phyloP scores from a whole-genome alignment of 1,140 invertebrate species.

The Lamellibrachia luymesi region DNA sequence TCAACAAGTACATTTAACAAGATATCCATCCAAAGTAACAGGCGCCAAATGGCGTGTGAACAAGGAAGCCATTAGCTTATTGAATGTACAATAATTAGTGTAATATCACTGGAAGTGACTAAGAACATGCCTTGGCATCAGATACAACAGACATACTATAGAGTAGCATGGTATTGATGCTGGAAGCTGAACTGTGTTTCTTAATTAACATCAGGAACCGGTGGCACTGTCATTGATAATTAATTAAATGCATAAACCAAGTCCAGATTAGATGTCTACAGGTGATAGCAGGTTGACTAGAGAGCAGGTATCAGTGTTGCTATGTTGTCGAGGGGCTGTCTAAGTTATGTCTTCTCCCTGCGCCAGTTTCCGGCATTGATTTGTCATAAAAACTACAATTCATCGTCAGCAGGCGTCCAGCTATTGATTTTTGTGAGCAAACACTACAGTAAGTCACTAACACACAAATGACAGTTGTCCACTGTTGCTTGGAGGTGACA shows the following conservation, averaged over 20 bases:
- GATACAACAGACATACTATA: not conserved
- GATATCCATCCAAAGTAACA: no score
- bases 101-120: not conserved
- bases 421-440: constrained; percentile 5
- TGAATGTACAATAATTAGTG: not conserved
- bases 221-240: not conserved
- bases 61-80: no score
- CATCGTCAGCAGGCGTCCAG: not conserved
- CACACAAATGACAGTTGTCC: not conserved
- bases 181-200: not conserved
- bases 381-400: constrained; percentile 1
- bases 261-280: not conserved
- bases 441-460: not conserved
- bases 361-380: not conserved
- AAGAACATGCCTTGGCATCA: not conserved
- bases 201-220: not conserved
- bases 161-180: not conserved
- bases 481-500: not conserved
- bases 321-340: not conserved
- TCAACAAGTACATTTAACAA: no score
- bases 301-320: not conserved
- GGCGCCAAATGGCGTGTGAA: no score
- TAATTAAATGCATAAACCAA: not conserved
- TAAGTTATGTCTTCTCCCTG: not conserved
- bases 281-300: not conserved